Evolutionary conservation across 2,113 vertebrate species (phyloP), one percentile per base, ranked within the genome.

Genomic region (Mionectes macconnelli): DNA sequence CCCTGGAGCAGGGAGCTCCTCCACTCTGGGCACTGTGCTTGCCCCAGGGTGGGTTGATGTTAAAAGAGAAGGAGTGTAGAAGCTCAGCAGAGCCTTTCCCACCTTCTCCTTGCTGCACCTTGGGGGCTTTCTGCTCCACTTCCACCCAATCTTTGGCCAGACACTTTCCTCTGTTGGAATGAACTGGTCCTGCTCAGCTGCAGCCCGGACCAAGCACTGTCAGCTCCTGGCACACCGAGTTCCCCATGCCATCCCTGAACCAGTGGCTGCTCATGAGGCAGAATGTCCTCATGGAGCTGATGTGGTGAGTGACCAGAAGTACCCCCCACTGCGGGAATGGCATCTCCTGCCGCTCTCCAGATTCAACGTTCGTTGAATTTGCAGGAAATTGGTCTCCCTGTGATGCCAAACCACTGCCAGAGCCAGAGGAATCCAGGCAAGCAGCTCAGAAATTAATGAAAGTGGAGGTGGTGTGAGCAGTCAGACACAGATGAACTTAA

Each of bases 401-500:
- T 2, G 6, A 52, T 52, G 49, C 82, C 84, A 87, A 87, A 53
- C 5, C 69, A 52, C 84, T 78, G 66, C 39, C 81, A 87, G 84
- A 89, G 74, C 87, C 37, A 8, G 79, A 84, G 87, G 74, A 91
- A 93, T 75, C 39, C 90, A 89, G 47, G 87, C 19, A 50, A 93
- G 84, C 6, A 0, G 79, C 55, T 92, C 73, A 42, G 89, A 74
- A 70, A 81, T 90, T 89, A 95, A 95, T 94, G 89, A 24, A 80
- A 90, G 64, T 11, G 64, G 76, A 89, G 68, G 60, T 6, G 1
- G 2, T 62, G 68, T 53, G 79, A 86, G 35, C 5, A 86, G 86
- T 70, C 42, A 45, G 93, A 76, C 64, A 64, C 42, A 93, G 88
- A 92, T 3, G 52, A 94, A 91, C 80, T 89, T 94, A 93, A 96